These are phyloP conservation scores for Ochlodes sylvanus DNA, from an alignment of 2,888 invertebrate species.

Conservation along the genomic window DNA sequence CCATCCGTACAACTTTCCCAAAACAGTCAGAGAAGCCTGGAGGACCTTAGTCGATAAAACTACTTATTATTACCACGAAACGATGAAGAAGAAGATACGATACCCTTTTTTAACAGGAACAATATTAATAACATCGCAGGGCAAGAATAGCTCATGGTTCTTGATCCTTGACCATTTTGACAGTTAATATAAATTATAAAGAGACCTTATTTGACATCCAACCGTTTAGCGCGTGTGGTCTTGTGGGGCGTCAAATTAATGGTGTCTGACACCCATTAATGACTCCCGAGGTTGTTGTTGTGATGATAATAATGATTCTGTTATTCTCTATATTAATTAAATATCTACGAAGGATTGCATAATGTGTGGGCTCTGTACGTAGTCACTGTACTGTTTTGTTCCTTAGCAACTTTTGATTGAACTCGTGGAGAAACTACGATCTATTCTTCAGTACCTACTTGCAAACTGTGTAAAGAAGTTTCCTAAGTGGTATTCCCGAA, in stretches of 20 bases:
- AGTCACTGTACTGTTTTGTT: no score
- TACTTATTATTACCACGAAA: no score
- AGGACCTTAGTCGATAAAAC: no score
- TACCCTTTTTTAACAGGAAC: no score
- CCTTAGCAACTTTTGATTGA: background rate
- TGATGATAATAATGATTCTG: constrained; percentile 5
- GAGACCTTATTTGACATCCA: constrained; percentile 55
- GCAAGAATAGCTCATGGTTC: constrained; percentile 1
- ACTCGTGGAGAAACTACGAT: no score
- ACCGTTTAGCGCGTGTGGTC: constrained; percentile 65
- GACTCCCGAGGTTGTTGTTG: constrained; percentile 57
- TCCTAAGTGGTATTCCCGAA: no score
- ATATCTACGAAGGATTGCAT: constrained; percentile 7
- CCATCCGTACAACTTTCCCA: no score
- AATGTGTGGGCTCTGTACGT: constrained; percentile 35
- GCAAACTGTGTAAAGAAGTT: no score
- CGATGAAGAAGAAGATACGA: no score
- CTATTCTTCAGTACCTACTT: no score
- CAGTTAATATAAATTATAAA: constrained; percentile 25
- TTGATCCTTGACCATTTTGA: constrained; percentile 11
- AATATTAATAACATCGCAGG: background rate
- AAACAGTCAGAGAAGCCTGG: no score
- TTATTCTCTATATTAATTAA: constrained; percentile 22
- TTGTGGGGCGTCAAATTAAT: constrained; percentile 59
- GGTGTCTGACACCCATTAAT: constrained; percentile 62